phyloP scores from a whole-genome alignment of 2,797 vertebrate genomes.

The Bradypodion ventrale region DNA sequence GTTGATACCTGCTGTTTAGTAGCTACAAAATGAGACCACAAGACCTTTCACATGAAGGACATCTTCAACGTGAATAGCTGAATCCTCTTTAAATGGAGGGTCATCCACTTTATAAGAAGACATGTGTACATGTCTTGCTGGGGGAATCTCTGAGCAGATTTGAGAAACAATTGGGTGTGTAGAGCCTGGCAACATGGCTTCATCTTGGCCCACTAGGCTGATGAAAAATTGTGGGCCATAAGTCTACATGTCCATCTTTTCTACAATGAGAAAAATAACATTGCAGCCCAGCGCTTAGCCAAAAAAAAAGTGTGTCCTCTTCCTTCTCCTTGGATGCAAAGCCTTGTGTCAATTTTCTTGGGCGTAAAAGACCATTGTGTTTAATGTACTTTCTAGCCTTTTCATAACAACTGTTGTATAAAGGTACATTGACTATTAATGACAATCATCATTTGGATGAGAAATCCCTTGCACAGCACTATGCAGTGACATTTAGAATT shows the following conservation, averaged over 20 bases:
- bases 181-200: not conserved
- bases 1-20: not conserved
- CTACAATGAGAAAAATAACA: not conserved
- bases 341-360: not conserved
- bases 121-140: too few relatives aligned
- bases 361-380: not conserved
- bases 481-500: not conserved
- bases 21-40: too few relatives aligned
- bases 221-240: not conserved
- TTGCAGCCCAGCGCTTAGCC: not conserved
- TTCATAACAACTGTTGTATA: slow-evolving; percentile 19
- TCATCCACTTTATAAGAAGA: too few relatives aligned
- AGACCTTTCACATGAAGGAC: not conserved
- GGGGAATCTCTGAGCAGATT: too few relatives aligned
- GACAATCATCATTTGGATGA: not conserved
- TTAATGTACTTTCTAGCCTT: slow-evolving; percentile 3
- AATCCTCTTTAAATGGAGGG: too few relatives aligned
- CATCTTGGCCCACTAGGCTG: not conserved
- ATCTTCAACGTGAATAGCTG: too few relatives aligned
- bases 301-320: not conserved
- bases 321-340: not conserved
- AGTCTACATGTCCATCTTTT: not conserved
- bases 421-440: not conserved
- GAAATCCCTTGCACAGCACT: not conserved
- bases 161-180: too few relatives aligned